Evolutionary conservation across 2,113 vertebrate genomes (phyloP), one percentile per base, ranked within the genome.

Genomic region (Nannospalax galili): DNA sequence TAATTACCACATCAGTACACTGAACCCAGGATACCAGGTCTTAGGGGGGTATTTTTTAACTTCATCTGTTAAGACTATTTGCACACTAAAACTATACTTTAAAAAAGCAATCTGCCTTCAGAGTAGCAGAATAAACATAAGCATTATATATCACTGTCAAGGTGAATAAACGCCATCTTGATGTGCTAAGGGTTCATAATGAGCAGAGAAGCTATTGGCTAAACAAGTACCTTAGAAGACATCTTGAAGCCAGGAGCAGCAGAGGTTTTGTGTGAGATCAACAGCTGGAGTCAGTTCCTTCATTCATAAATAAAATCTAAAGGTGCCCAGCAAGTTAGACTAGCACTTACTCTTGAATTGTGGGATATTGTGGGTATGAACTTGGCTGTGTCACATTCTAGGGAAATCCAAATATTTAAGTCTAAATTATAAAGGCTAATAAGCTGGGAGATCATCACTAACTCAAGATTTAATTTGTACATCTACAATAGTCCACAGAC

Each of bases 21-120:
- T 10, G 32, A 2, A 17, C 70, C 56, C 58, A 9, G 32, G 9
- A 26, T 1, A 30, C 0, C 26, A 15, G 35, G 14, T 62, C 56
- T 81, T 19, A 1, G 20, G 24, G 24, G 56, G 14, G 74, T 70
- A 7, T 65, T 81, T 84, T 73, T 88, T 14, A 26, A 65, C 48
- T 8, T 5, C n/a, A 37, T 69, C 72, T 52, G 81, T 91, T 65
- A 81, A 48, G 69, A 80, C 26, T 58, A 65, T 87, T 94, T 84
- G 84, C 64, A 62, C 81, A 69, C 81, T 42, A 84, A 87, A 90
- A 74, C 74, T 42, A 16, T 93, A 78, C 85, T 90, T 86, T 91
- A 88, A 78, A 79, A 65, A 70, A 24, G 11, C 32, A 67, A 74
- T 74, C 48, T 84, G 88, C 75, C 75, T 91, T 93, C 56, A 69